These are phyloP conservation scores for Maniola hyperantus DNA, from an alignment of 2,888 invertebrate genomes.

Conservation along the genomic window DNA sequence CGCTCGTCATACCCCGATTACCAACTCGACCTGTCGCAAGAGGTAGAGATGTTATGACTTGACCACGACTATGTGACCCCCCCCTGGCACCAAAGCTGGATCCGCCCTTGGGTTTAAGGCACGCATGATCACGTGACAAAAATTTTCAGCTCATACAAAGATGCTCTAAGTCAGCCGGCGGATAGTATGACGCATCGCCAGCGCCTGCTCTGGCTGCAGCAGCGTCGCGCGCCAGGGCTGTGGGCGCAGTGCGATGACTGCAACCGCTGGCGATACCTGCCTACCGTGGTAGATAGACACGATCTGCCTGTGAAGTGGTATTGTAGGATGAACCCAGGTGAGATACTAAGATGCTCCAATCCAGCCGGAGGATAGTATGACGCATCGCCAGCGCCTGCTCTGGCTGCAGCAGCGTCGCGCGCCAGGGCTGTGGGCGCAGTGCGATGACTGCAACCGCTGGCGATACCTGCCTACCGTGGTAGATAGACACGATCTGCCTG, in stretches of 20 bases:
- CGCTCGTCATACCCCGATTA: no score
- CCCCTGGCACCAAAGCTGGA: no score
- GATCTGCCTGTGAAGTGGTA: constrained; percentile 84
- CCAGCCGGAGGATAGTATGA: constrained; percentile 54
- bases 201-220: constrained; percentile 73
- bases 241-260: constrained; percentile 85
- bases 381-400: constrained; percentile 61
- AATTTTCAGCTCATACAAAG: constrained; percentile 51
- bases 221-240: constrained; percentile 71
- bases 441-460: constrained; percentile 83
- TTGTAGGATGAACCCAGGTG: constrained; percentile 84
- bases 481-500: constrained; percentile 83
- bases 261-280: constrained; percentile 81
- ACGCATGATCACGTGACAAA: background rate
- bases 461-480: constrained; percentile 78
- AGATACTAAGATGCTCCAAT: constrained; percentile 60
- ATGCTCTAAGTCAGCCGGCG: constrained; percentile 62
- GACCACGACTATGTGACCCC: no score
- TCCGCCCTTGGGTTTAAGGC: no score
- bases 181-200: constrained; percentile 57
- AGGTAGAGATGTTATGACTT: no score
- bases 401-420: constrained; percentile 78
- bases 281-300: constrained; percentile 79
- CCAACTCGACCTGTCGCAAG: no score
- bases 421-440: constrained; percentile 83